A percentile compares a stretch with the other conserved stretches of the same genome.
Conservation (phyloP, 2,888 invertebrate species). For the Azorinus chamasolen region DNA sequence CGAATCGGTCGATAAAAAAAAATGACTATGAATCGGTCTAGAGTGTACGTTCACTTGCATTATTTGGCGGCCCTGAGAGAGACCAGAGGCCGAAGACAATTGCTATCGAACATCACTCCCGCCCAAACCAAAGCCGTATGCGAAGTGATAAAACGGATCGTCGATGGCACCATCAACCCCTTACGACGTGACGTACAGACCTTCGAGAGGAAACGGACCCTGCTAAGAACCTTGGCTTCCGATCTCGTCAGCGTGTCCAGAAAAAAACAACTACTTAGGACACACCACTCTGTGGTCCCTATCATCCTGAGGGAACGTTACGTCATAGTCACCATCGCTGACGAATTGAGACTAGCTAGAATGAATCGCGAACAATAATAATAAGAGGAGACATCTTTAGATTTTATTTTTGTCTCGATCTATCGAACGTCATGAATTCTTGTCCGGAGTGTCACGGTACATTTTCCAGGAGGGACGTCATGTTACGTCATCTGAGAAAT, state of each 20-base stretch:
- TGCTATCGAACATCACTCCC: slow-evolving; percentile 1
- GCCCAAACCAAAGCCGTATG: slow-evolving; percentile 7
- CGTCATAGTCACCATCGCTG: slow-evolving; percentile 6
- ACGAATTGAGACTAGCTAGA: background rate
- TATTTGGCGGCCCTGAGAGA: slow-evolving; percentile 7
- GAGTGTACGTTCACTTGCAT: slow-evolving; percentile 7
- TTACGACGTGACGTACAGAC: background rate
- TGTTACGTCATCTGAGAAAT: slow-evolving; percentile 8
- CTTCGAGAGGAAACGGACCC: slow-evolving; percentile 6
- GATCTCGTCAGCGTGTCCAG: slow-evolving; percentile 1
- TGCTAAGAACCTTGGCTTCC: slow-evolving; percentile 13
- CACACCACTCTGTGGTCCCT: background rate
- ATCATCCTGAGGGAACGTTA: background rate
- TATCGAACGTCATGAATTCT: slow-evolving; percentile 5
- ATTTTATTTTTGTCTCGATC: too few relatives aligned
- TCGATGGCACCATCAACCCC: slow-evolving; percentile 15
- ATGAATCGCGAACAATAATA: background rate
- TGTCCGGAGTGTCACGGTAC: background rate
- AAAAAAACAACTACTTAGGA: slow-evolving; percentile 9
- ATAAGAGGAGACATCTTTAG: too few relatives aligned
- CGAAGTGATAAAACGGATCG: slow-evolving; percentile 14
- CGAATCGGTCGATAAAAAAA: background rate
- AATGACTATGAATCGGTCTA: slow-evolving; percentile 10
- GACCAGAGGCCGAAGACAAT: slow-evolving; percentile 2
- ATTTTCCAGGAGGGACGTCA: slow-evolving; percentile 7